Evolutionary conservation across 2,797 vertebrate genomes (phyloP).

Genomic region (Agapornis canus): DNA sequence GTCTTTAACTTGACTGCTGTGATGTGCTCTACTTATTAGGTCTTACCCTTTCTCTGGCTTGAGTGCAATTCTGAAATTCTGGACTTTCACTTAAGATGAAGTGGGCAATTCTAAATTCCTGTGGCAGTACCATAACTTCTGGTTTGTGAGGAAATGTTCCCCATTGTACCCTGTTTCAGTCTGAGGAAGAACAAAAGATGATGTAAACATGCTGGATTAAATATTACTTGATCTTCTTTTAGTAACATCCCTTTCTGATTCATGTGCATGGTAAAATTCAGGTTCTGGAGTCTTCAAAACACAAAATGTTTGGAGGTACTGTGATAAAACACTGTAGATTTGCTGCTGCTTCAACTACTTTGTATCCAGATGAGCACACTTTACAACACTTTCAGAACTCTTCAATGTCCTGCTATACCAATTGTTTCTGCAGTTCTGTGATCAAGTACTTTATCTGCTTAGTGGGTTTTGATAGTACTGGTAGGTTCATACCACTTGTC

Average conservation of each 20-base stretch:
- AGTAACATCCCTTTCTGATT: not conserved
- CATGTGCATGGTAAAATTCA: rapidly evolving
- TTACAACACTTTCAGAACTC: not conserved
- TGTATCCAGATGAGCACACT: not conserved
- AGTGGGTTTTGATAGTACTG: not conserved
- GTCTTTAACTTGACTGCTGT: not conserved
- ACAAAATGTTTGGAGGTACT: not conserved
- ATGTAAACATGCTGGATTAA: not conserved
- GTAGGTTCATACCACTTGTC: not conserved
- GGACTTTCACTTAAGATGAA: not conserved
- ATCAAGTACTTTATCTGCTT: rapidly evolving
- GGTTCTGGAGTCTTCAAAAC: not conserved
- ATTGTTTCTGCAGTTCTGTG: not conserved
- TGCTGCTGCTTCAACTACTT: not conserved
- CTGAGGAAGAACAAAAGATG: not conserved
- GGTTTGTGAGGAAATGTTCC: not conserved
- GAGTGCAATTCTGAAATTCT: not conserved
- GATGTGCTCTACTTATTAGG: not conserved
- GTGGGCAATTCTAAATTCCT: not conserved
- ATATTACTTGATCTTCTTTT: not conserved
- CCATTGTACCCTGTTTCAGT: not conserved
- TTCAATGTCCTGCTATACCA: not conserved
- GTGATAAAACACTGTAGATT: not conserved
- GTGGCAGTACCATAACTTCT: not conserved
- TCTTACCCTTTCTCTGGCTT: not conserved